These are phyloP conservation scores for Cantharis nigra DNA, from an alignment of 2,888 invertebrate genomes.

Conservation along the genomic window DNA sequence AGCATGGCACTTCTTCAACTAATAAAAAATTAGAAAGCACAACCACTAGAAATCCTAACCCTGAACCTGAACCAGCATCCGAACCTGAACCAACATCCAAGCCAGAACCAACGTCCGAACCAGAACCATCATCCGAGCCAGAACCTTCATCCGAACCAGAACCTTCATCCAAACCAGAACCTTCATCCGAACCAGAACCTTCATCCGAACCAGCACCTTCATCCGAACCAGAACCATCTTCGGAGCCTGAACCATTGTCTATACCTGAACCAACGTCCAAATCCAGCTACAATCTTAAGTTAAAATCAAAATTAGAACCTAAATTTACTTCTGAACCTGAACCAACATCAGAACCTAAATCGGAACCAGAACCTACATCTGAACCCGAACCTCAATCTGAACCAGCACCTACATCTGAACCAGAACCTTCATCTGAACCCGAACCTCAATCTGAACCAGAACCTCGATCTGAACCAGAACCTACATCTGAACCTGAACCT, in stretches of 20 bases:
- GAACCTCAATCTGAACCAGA: conserved; percentile 49
- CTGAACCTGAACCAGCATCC: conserved; percentile 38
- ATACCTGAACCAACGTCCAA: conserved; percentile 50
- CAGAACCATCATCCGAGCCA: conserved; percentile 50
- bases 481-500: conserved; percentile 37
- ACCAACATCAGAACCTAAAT: conserved; percentile 43
- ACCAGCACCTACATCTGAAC: conserved; percentile 49
- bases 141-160: conserved; percentile 50
- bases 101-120: conserved; percentile 49
- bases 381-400: conserved; percentile 50
- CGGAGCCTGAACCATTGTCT: conserved; percentile 46
- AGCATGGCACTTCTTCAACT: conserved; percentile 3
- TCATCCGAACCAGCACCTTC: conserved; percentile 49
- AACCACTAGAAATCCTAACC: conserved; percentile 36
- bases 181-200: conserved; percentile 52
- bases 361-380: conserved; percentile 42
- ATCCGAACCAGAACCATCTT: conserved; percentile 49
- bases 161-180: conserved; percentile 53
- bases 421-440: conserved; percentile 50
- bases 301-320: conserved; percentile 44
- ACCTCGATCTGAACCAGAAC: conserved; percentile 49
- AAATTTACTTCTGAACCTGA: conserved; percentile 53
- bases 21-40: conserved; percentile 6
- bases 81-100: conserved; percentile 45
- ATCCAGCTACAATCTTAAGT: conserved; percentile 46